Base-by-base conservation (phyloP, 1,140 invertebrate genomes). In the Drosophila orosa region DNA sequence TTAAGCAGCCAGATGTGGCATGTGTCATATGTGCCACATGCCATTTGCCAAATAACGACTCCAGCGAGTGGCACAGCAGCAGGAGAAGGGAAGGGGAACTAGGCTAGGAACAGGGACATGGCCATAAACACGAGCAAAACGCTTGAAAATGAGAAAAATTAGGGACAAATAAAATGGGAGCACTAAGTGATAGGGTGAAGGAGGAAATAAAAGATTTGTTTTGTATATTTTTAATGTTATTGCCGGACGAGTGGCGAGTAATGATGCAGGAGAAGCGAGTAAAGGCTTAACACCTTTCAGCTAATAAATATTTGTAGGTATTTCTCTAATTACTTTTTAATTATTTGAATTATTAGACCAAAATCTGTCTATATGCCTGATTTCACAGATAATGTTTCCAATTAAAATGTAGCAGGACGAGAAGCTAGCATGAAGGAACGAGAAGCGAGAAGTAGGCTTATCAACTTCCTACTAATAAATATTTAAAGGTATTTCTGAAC, bases 111-210 rank as follows among this genome's bases (percentile, higher is more conserved):
- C 9, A 40, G 15, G 24, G 24, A n/a, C 15, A 25, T 25, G 44
- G 19, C 27, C 27, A 50, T 50, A 63, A 68, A 42, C 60, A 61
- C 24, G 62, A 3, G 24, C 39, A 19, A 47, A 66, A 19, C 35
- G 22, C 61, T 65, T 63, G 22, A 19, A 66, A 45, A 63, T 63
- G 58, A 66, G 29, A 45, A 62, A 65, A 63, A 29, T 27, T 58
- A 39, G 27, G 35, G 25, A 12, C 35, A 24, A 42, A 44, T 5
- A 27, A 44, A 61, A 17, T 31, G 61, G 57, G 39, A 17, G 5
- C 29, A 17, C 1, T 1, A n/a, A 27, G 22, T 54, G 40, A 66
- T 44, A n/a, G 19, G 31, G 33, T 33, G 37, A 8, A 24, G 22
- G 7, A 39, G 10, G 29, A 3, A 12, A 37, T 17, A 31, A 7